Percentiles rank a stretch among this genome's conserved stretches.
Conservation (phyloP, 2,888 invertebrate genomes). For the Lymantria dispar region DNA sequence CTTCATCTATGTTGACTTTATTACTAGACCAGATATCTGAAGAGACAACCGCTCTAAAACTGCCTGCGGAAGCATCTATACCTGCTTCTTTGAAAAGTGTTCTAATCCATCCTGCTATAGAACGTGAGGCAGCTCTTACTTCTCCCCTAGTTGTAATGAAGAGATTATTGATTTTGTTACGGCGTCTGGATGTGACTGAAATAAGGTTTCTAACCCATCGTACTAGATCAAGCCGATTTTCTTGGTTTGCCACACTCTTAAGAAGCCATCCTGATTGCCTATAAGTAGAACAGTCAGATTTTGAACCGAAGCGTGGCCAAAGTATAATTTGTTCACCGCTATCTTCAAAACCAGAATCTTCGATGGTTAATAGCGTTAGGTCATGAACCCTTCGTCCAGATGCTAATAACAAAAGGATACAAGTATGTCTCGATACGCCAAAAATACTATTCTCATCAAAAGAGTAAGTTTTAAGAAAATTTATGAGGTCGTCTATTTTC, state of each 20-base stretch:
- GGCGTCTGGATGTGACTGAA: too few species aligned
- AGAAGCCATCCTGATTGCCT: background rate
- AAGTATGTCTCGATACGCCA: background rate
- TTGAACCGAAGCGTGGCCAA: background rate
- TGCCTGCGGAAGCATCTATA: background rate
- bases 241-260: too few species aligned
- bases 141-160: too few species aligned
- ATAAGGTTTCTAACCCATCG: too few species aligned
- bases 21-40: background rate
- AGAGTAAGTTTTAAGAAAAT: background rate
- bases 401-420: background rate
- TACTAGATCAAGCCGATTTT: too few species aligned
- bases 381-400: constrained; percentile 1
- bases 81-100: background rate
- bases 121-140: too few species aligned
- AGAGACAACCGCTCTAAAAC: background rate
- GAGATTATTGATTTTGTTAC: too few species aligned
- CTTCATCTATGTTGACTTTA: background rate
- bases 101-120: background rate
- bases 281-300: background rate
- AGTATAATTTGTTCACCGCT: background rate
- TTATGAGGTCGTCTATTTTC: background rate
- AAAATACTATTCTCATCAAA: background rate
- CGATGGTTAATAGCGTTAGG: background rate
- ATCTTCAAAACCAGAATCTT: background rate